Evolutionary conservation across 2,888 invertebrate species (phyloP).

Genomic region (Amphipoea oculea): DNA sequence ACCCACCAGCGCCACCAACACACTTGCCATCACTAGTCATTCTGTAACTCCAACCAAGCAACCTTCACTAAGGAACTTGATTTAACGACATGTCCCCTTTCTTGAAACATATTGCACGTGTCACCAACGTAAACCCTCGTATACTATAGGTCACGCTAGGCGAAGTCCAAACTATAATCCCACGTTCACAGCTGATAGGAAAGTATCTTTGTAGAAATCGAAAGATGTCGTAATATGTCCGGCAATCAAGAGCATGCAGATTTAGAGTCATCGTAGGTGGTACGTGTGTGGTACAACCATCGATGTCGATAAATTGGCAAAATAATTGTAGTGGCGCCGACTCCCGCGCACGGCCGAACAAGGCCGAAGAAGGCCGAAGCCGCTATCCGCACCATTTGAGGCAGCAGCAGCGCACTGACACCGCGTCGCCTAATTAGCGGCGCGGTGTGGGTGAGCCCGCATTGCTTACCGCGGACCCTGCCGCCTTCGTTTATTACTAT

Average conservation of each 20-base stretch:
- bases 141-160: not conserved
- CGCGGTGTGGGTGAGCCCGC: constrained; percentile 87
- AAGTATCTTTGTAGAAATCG: constrained; percentile 11
- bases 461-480: constrained; percentile 73
- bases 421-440: constrained; percentile 85
- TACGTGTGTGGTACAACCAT: constrained; percentile 58
- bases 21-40: constrained; percentile 43
- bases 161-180: constrained; percentile 9
- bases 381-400: constrained; percentile 85
- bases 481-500: constrained; percentile 82
- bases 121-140: not conserved
- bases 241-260: constrained; percentile 41
- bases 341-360: constrained; percentile 85
- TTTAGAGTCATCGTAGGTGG: constrained; percentile 54
- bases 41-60: constrained; percentile 20
- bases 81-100: constrained; percentile 6
- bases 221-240: constrained; percentile 34
- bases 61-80: constrained; percentile 23
- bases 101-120: constrained; percentile 9
- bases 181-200: constrained; percentile 20
- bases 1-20: constrained; percentile 51
- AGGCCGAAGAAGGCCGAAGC: constrained; percentile 77
- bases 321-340: constrained; percentile 81
- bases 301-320: constrained; percentile 73
- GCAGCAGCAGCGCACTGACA: constrained; percentile 78